Percentiles rank a stretch among this genome's conserved stretches.
phyloP scores from a whole-genome alignment of 2,113 vertebrate genomes.

The Malurus elegans region DNA sequence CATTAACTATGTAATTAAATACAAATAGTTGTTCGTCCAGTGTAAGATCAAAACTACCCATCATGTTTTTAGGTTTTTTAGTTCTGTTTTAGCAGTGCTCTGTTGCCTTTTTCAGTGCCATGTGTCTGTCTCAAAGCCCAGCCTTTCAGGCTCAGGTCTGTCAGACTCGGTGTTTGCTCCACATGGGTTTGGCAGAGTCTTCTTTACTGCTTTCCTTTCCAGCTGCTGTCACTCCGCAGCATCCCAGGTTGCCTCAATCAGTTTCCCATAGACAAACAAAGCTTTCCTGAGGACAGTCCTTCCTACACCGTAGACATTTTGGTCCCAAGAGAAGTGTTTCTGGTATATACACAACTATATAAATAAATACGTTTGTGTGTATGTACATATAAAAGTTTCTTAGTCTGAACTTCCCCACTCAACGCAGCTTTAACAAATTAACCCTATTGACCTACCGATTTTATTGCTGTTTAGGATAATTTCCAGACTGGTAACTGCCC shows the following conservation, averaged over 20 bases:
- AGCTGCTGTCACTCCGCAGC: background rate
- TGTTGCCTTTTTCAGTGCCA: background rate
- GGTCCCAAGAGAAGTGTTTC: background rate
- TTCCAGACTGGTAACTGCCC: background rate
- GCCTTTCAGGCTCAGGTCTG: background rate
- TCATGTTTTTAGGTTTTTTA: background rate
- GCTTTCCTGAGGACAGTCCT: background rate
- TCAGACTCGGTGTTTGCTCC: background rate
- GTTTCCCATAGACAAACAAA: background rate
- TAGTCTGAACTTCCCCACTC: background rate
- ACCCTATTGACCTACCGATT: background rate
- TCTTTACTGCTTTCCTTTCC: background rate
- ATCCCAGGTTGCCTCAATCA: background rate
- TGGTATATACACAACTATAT: accelerated
- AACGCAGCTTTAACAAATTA: background rate
- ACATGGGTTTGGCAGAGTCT: background rate
- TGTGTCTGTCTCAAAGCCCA: background rate
- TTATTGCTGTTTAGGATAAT: background rate
- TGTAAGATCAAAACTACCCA: background rate
- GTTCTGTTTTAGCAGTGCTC: background rate
- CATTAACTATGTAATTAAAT: background rate
- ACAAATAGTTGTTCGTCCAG: background rate
- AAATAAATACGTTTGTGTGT: accelerated
- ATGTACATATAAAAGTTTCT: background rate
- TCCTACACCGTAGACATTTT: background rate